A percentile compares a stretch with the other conserved stretches of the same genome.
Evolutionary conservation across 2,797 vertebrate species (phyloP).

Genomic region (Syngnathus acus): DNA sequence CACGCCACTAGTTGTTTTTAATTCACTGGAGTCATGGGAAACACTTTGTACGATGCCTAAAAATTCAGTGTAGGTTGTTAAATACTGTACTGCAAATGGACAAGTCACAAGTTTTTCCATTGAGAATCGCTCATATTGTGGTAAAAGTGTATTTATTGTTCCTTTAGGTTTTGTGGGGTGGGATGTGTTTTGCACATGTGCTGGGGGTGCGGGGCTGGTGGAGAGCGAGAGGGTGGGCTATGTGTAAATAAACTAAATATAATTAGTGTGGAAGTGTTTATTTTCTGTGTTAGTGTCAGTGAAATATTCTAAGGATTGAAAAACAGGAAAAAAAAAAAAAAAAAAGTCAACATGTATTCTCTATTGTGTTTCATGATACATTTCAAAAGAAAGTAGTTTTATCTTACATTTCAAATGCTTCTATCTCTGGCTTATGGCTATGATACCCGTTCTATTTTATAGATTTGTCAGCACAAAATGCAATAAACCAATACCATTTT

Average conservation of each 20-base stretch:
- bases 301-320: slow-evolving; percentile 74
- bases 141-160: slow-evolving; percentile 62
- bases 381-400: slow-evolving; percentile 76
- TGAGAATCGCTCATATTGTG: slow-evolving; percentile 44
- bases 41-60: slow-evolving; percentile 78
- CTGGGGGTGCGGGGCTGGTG: slow-evolving; percentile 48
- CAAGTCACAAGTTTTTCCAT: slow-evolving; percentile 32
- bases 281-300: slow-evolving; percentile 84
- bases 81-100: slow-evolving; percentile 29
- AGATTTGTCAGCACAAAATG: slow-evolving; percentile 99
- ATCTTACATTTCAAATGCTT: slow-evolving; percentile 96
- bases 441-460: slow-evolving; percentile 95
- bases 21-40: slow-evolving; percentile 69
- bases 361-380: slow-evolving; percentile 89
- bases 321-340: slow-evolving; percentile 45
- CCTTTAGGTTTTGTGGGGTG: slow-evolving; percentile 63
- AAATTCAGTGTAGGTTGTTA: slow-evolving; percentile 27
- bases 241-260: slow-evolving; percentile 72
- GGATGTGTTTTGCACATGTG: slow-evolving; percentile 48
- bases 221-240: slow-evolving; percentile 51
- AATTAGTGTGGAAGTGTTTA: slow-evolving; percentile 81
- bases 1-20: slow-evolving; percentile 32
- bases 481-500: slow-evolving; percentile 99
- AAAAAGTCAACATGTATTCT: slow-evolving; percentile 58
- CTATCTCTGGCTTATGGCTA: slow-evolving; percentile 90